Evolutionary conservation across 2,888 invertebrate species (phyloP), one percentile per base, ranked within the genome.

Genomic region (Sminthurides aquaticus): DNA sequence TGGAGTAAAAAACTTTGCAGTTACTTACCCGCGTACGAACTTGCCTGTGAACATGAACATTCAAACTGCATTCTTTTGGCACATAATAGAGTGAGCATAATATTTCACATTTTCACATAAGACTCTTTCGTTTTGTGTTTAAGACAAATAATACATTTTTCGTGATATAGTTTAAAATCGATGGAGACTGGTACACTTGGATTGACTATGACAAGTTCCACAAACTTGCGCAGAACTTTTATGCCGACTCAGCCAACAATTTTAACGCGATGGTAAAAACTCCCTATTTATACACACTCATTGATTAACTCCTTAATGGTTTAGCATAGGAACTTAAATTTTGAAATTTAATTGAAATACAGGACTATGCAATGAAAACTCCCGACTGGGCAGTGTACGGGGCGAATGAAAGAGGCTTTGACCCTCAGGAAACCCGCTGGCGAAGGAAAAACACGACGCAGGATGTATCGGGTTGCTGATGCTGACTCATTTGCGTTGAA

Each of bases 11-110:
- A 80, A 68, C 74, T 84, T 56, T 78, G 78, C n/a, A 71, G 75
- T 22, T 67, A 72, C 25, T 72, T 83, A 29, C 79, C 79, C 3
- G 78, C 79, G 60, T 84, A 84, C 74, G 81, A 79, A 58, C 77
- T 84, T 24, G 83, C 83, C 1, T 80, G 80, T 28, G 84, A 84
- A 75, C 84, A 84, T 75, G 83, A 83, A 72, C 84, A 84, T 75
- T 84, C 84, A 11, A 84, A 84, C 73, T 84, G 84, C 75, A 75
- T 84, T 54, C 77, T 84, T 1, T 72, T 84, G 22, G 82, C 84
- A 24, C 77, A 83, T 74, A 81, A 78, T 75, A 81, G 81, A 78
- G 82, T 82, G 75, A 71, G 48, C 60, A 11, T 27, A 25, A 62
- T 57, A n/a, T 20, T 2, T 27, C n/a, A 28, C 29, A 22, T 57